Conservation (phyloP, 2,113 vertebrate species). For the Myiozetetes cayanensis region DNA sequence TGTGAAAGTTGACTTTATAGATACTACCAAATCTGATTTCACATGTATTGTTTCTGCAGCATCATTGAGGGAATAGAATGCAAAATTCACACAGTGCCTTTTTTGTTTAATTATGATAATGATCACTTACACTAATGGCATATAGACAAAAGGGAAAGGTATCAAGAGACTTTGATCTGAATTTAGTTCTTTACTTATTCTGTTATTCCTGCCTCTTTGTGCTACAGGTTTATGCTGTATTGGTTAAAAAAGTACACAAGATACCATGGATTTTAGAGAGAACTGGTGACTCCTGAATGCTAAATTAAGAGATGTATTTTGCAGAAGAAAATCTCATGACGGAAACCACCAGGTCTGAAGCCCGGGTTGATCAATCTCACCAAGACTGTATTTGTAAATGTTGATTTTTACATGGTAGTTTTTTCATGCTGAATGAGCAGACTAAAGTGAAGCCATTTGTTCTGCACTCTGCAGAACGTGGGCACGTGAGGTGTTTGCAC, state of each 20-base stretch:
- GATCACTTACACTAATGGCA: background rate
- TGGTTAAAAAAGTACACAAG: background rate
- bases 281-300: background rate
- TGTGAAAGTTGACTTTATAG: background rate
- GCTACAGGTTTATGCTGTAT: background rate
- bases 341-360: background rate
- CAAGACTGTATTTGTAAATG: background rate
- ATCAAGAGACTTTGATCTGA: background rate
- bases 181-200: background rate
- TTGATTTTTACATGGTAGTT: background rate
- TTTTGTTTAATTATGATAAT: conserved; percentile 1
- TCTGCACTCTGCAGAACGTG: background rate
- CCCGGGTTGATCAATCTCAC: background rate
- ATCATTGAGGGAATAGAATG: background rate
- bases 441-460: background rate
- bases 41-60: background rate
- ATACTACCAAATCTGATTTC: background rate
- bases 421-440: background rate
- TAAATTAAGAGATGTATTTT: background rate
- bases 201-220: background rate
- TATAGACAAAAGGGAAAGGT: background rate
- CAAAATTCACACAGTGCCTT: background rate
- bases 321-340: background rate
- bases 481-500: background rate
- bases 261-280: background rate